Evolutionary conservation across 2,113 vertebrate species (phyloP), one percentile per base, ranked within the genome.

Genomic region (Odontophorus gujanensis): DNA sequence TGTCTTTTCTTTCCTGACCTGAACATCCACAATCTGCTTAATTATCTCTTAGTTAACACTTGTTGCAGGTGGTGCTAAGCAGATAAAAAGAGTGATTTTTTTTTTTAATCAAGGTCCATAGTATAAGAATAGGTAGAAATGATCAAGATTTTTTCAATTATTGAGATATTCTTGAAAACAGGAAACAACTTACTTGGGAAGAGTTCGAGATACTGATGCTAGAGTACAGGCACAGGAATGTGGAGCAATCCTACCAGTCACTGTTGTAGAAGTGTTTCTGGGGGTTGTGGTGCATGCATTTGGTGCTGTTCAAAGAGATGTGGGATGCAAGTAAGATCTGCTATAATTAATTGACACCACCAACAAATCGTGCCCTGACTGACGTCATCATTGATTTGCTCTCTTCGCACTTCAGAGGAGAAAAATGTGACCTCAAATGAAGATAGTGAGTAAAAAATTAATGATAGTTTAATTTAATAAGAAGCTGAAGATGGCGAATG

Each of bases 191-290:
- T 32, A 77, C 72, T 13, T 45, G 9, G 28, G 63, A 59, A 76
- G 61, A 57, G 11, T 58, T 8, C 7, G 36, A 61, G 25, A 30
- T 77, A 57, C 8, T 62, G 42, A 61, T 78, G 13, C 11, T 89
- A 22, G 30, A 81, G 43, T 38, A n/a, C 9, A 69, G 32, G 25
- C 13, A 30, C 45, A 72, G 22, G 14, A 74, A 43, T 74, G 5
- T 0, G 1, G 38, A 81, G 4, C 28, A 69, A 7, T 72, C 32
- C 3, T 81, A 21, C 11, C 22, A 43, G 14, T 34, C 8, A 4
- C 10, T 71, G 32, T n/a, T 89, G 6, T 40, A 28, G 45, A 69
- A 69, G 28, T 50, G 11, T 8, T 47, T 19, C n/a, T 84, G n/a
- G 57, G 65, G n/a, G 18, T 66, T 26, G 15, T 8, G 45, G 47